Base-by-base conservation (phyloP, 2,888 invertebrate genomes). In the Plagiodera versicolora region DNA sequence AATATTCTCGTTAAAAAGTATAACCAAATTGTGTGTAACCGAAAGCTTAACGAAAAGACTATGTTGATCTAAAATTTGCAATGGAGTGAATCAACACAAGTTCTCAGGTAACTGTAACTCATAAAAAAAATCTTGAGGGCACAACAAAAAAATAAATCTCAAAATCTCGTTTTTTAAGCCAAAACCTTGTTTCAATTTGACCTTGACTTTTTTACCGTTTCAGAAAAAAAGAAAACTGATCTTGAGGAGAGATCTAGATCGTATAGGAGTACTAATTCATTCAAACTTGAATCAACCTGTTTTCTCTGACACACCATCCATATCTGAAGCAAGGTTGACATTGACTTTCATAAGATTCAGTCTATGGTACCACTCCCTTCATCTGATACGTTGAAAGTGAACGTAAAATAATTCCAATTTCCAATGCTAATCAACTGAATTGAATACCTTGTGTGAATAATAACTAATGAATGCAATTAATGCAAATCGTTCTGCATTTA, bases 341-440 rank as follows among this genome's bases (percentile, higher is more conserved):
- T 49, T 57, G 57, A 57, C 57, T 57, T 57, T 57, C 57, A 51
- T 53, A 44, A 53, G 44, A 53, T 53, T 53, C 53, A 53, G 53
- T 44, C 28, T 44, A 44, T 44, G 39, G 44, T 30, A 14, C 50
- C 51, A 32, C 24, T 57, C 51, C 57, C 57, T 30, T 51, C 30
- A 28, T 51, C 51, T 18, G 45, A n/a, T 50, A 49, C 56, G 44
- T 56, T 56, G 56, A 35, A 14, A 56, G 56, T 56, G 56, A 56
- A 56, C 39, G 49, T 35, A 48, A 35, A 50, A 49, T 56, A 20
- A 39, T 49, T 56, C 39, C 39, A 20, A 44, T 53, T 53, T 53
- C 39, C n/a, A 28, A 32, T 6, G 9, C 3, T 10, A 32, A 32
- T 6, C 32, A 9, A 32, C 10, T 32, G 32, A 6, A 32, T 2